These are phyloP conservation scores for Bellardia pandia DNA, from an alignment of 2,888 invertebrate species.

Conservation along the genomic window DNA sequence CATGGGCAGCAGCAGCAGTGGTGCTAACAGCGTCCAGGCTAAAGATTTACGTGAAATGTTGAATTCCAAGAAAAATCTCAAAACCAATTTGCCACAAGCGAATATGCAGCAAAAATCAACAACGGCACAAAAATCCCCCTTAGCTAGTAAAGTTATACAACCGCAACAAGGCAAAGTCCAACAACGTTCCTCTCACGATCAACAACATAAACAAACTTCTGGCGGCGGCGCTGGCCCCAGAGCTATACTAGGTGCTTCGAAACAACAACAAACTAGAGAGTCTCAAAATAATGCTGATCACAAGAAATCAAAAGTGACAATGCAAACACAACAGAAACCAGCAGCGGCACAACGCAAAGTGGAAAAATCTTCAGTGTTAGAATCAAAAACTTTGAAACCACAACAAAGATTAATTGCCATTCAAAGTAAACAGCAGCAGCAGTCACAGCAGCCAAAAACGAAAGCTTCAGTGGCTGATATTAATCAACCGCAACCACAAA, in stretches of 20 bases:
- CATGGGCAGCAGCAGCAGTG: conserved; percentile 53
- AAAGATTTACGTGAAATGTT: conserved; percentile 74
- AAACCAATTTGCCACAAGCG: conserved; percentile 49
- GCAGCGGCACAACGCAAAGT: background rate
- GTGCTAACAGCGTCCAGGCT: conserved; percentile 52
- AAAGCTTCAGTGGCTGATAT: background rate
- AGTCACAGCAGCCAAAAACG: conserved; percentile 44
- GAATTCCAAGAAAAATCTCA: conserved; percentile 71
- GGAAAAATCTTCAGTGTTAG: conserved; percentile 62
- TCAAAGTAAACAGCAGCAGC: conserved; percentile 64
- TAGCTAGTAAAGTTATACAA: conserved; percentile 69
- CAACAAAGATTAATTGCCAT: conserved; percentile 59
- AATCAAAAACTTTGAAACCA: conserved; percentile 55
- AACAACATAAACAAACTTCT: conserved; percentile 55
- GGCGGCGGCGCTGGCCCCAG: conserved; percentile 43
- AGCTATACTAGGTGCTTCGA: conserved; percentile 64
- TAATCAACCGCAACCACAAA: conserved; percentile 9
- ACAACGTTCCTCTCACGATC: conserved; percentile 45
- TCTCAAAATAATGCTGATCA: conserved; percentile 49
- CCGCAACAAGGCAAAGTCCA: conserved; percentile 56
- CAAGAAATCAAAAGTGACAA: conserved; percentile 54
- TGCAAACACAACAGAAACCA: conserved; percentile 66
- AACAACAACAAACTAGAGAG: conserved; percentile 56
- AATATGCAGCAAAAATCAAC: conserved; percentile 56
- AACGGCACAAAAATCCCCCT: conserved; percentile 57